These are phyloP conservation scores for Busseola fusca DNA, from an alignment of 2,888 invertebrate species.

Conservation along the genomic window DNA sequence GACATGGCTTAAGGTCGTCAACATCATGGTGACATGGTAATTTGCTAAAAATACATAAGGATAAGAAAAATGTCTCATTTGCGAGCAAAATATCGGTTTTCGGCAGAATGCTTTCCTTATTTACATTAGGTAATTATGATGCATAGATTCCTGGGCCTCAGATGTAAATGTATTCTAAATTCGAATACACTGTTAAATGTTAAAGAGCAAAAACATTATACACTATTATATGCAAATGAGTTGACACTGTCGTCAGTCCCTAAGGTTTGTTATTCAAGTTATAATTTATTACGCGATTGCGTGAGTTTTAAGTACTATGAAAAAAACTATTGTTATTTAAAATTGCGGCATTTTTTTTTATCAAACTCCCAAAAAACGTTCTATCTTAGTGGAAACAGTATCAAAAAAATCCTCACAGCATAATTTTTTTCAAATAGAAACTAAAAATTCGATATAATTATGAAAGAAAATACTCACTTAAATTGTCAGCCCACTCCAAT, in stretches of 20 bases:
- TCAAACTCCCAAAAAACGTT: not conserved
- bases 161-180: conserved; percentile 31
- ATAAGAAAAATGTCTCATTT: not conserved
- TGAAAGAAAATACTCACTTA: conserved; percentile 68
- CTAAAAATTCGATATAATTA: not conserved
- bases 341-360: not conserved
- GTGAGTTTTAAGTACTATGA: not conserved
- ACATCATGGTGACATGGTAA: too few species aligned
- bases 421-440: not conserved
- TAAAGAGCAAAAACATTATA: conserved; percentile 52
- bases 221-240: conserved; percentile 61
- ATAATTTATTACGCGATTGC: not conserved
- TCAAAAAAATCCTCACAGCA: not conserved
- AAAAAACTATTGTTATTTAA: not conserved
- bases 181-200: conserved; percentile 28
- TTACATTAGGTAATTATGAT: conserved; percentile 25
- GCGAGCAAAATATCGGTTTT: not conserved
- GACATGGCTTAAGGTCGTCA: too few species aligned
- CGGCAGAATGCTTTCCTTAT: conserved; percentile 15
- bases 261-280: conserved; percentile 39
- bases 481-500: conserved; percentile 57
- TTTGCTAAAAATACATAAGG: not conserved
- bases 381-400: not conserved
- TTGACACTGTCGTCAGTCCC: conserved; percentile 23
- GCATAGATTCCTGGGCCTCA: conserved; percentile 27